Evolutionary conservation across 2,888 invertebrate species (phyloP), one percentile per base, ranked within the genome.

Genomic region (Tetragonula carbonaria): DNA sequence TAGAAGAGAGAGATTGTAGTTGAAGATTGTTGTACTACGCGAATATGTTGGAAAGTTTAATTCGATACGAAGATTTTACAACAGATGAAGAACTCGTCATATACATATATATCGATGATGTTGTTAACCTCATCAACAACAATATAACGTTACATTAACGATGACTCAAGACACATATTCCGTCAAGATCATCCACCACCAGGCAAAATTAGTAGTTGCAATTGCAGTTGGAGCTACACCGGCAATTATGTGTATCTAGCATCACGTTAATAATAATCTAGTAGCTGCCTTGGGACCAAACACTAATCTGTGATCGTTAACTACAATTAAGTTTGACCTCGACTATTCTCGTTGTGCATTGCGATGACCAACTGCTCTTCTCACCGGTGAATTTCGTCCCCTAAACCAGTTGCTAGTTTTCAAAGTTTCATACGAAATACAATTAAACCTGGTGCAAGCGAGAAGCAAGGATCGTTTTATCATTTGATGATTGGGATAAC

Each of bases 251-350:
- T 78, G 74, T 78, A 79, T 81, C 74, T 79, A 76, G 76, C 78
- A 80, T 76, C 90, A 59, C 88, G 86, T 91, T 91, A 91, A 91
- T 91, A 91, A 90, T 89, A 90, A 91, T 90, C 88, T 88, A 82
- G 82, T 63, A 62, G 79, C 80, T 78, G 82, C 80, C 86, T 68
- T 72, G 85, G 85, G 82, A 82, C 79, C 71, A 73, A 87, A 86
- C 81, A 72, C 80, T 87, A 86, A 87, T 85, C 85, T 86, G 85
- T 78, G 83, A 88, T 88, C 91, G 90, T 90, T 91, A 91, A 86
- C 90, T 88, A 84, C 90, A 86, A 90, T 91, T 91, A 91, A 86
- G 87, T 86, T 85, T 86, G 84, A 86, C 86, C 86, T 75, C 75
- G 73, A 73, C 70, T 63, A 71, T 81, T 79, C 85, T 75, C 86